These are phyloP conservation scores for Echeneis naucrates DNA, from an alignment of 2,797 vertebrate species.

Conservation along the genomic window DNA sequence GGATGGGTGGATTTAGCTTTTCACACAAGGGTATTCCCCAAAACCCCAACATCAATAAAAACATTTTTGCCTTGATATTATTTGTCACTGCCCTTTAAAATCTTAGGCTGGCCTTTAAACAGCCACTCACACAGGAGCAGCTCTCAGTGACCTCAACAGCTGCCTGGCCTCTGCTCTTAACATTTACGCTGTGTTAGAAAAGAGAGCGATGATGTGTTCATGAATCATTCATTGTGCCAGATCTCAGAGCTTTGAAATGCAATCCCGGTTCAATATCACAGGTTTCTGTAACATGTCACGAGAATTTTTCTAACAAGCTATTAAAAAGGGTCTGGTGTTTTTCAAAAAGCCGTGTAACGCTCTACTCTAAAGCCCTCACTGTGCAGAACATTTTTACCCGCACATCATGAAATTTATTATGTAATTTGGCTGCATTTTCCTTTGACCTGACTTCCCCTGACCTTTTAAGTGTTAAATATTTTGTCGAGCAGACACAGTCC, in stretches of 20 bases:
- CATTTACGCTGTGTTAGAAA: constrained; percentile 35
- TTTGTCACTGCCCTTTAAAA: constrained; percentile 14
- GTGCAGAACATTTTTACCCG: constrained; percentile 15
- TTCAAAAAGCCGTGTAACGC: constrained; percentile 30
- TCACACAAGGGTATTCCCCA: neutral
- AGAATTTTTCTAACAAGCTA: constrained; percentile 48
- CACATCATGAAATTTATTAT: neutral
- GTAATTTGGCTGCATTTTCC: neutral
- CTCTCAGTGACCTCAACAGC: constrained; percentile 14
- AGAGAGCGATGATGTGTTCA: constrained; percentile 9
- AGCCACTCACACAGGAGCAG: constrained; percentile 2
- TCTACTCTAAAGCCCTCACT: constrained; percentile 5
- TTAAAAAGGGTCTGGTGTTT: constrained; percentile 46
- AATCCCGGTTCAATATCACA: constrained; percentile 21
- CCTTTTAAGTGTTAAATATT: neutral
- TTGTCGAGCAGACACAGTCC: neutral
- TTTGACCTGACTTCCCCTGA: neutral
- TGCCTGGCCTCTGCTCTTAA: constrained; percentile 25
- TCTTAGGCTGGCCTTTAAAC: neutral
- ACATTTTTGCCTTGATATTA: neutral
- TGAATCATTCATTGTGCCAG: constrained; percentile 38
- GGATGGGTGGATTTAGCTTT: no score
- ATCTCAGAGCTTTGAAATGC: constrained; percentile 29
- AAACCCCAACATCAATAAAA: neutral
- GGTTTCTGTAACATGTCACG: constrained; percentile 43